These are phyloP conservation scores for Bolinopsis microptera DNA, from an alignment of 37 sponge, comb jelly and placozoan genomes.

Conservation along the genomic window DNA sequence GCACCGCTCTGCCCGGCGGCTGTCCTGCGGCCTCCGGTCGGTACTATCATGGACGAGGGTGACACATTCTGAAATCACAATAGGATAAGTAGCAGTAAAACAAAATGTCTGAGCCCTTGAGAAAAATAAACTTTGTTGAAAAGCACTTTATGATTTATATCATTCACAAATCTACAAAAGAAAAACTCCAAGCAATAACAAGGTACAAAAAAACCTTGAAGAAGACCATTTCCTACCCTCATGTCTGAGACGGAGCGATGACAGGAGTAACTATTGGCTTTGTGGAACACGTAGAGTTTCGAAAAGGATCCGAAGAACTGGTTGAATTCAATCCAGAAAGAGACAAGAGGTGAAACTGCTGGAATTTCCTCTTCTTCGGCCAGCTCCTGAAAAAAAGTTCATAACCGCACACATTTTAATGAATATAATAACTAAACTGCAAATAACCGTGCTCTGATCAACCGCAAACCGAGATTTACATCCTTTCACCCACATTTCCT, in stretches of 20 bases:
- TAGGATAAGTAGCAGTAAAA: too few relatives aligned
- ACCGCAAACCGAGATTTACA: too few relatives aligned
- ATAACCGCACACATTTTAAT: too few relatives aligned
- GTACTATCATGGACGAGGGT: constrained; percentile 11
- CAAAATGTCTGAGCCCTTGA: too few relatives aligned
- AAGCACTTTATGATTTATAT: too few relatives aligned
- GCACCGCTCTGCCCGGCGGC: constrained; percentile 50
- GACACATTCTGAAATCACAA: constrained; percentile 21
- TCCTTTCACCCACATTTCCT: too few relatives aligned
- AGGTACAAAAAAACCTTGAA: too few relatives aligned
- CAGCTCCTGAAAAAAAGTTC: not conserved
- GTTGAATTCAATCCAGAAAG: constrained; percentile 44
- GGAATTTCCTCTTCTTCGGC: constrained; percentile 30
- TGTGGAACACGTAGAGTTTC: constrained; percentile 24
- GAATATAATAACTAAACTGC: too few relatives aligned
- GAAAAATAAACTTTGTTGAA: too few relatives aligned
- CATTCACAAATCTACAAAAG: too few relatives aligned
- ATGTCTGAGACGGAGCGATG: constrained; percentile 43
- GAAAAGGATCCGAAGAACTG: constrained; percentile 41
- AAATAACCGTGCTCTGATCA: too few relatives aligned
- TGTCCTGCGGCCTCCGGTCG: constrained; percentile 34
- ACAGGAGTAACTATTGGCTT: not conserved
- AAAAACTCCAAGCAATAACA: too few relatives aligned
- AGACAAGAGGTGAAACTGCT: not conserved
- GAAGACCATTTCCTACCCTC: constrained; percentile 32